phyloP scores from a whole-genome alignment of 2,797 vertebrate species.

The Pithecia hirsuta region DNA sequence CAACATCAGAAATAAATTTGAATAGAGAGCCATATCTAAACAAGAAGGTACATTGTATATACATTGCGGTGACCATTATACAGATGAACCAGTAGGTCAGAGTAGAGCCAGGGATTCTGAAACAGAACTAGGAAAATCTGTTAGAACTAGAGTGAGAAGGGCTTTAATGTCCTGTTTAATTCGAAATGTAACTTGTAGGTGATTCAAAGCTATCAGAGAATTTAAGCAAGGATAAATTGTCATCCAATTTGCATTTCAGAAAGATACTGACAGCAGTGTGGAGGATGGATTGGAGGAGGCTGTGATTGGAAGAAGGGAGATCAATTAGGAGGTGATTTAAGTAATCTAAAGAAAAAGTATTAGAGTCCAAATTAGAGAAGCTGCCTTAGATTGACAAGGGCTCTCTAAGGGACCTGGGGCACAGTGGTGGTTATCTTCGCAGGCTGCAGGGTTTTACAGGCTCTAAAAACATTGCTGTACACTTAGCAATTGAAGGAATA shows the following conservation, averaged over 20 bases:
- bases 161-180: neutral
- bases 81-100: neutral
- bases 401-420: neutral
- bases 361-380: neutral
- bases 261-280: slow-evolving; percentile 59
- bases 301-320: slow-evolving; percentile 4
- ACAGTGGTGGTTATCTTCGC: neutral
- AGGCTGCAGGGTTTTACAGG: neutral
- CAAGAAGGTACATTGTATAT: neutral
- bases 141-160: neutral
- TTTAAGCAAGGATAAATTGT: slow-evolving; percentile 45
- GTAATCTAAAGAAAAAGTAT: neutral
- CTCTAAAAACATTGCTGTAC: neutral
- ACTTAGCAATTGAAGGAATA: neutral
- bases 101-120: neutral
- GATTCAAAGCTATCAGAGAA: neutral
- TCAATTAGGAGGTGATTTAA: slow-evolving; percentile 21
- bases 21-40: neutral
- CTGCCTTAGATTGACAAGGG: neutral
- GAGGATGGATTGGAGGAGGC: slow-evolving; percentile 56
- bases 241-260: slow-evolving; percentile 41
- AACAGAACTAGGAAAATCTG: neutral
- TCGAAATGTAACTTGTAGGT: slow-evolving; percentile 37
- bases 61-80: too few species aligned
- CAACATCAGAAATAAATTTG: neutral